Evolutionary conservation across 2,113 vertebrate genomes (phyloP), one percentile per base, ranked within the genome.

Genomic region (Campylomormyrus tamandua): DNA sequence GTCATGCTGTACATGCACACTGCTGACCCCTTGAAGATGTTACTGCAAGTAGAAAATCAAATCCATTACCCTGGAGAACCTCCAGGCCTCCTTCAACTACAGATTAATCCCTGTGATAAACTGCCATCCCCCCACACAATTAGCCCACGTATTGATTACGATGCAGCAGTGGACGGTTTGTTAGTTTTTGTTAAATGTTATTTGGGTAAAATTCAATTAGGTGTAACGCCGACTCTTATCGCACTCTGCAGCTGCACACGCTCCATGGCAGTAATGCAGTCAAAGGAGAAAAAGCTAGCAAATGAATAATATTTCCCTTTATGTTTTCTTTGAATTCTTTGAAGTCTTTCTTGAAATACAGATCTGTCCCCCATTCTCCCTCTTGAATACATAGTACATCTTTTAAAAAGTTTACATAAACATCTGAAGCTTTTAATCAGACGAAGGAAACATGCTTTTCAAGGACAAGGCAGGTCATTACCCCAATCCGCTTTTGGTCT

Each of bases 1-100:
- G 97, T 96, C 98, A 99, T 98, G 94, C 97, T 99, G 92, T 99
- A 99, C 96, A 99, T 96, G 7, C 98, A 99, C 83, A 99, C 98
- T 0, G 98, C 98, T 21, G 98, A 99, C 0, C 98, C 98, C 93
- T 97, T 99, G 94, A 99, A 99, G 95, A 99, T 98, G 92, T 99
- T 99, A 92, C 98, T 99, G 90, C 45, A 94, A 50, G 91, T 56
- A 91, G 83, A 92, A 50, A 89, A 42, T 91, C 9, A 50, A 42
- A 91, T 83, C 50, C n/a, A 49, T 84, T 88, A 48, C 35, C 52
- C 46, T 50, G 74, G 66, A 27, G 70, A 87, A 39, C 10, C 19
- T 42, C 39, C 39, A 42, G 39, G 39, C 39, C 39, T 42, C 39
- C 39, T 83, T 62, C 56, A 83, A 48, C 13, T 1, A 27, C 39